Conservation (phyloP, 2,113 vertebrate species). For the Silurus asotus region DNA sequence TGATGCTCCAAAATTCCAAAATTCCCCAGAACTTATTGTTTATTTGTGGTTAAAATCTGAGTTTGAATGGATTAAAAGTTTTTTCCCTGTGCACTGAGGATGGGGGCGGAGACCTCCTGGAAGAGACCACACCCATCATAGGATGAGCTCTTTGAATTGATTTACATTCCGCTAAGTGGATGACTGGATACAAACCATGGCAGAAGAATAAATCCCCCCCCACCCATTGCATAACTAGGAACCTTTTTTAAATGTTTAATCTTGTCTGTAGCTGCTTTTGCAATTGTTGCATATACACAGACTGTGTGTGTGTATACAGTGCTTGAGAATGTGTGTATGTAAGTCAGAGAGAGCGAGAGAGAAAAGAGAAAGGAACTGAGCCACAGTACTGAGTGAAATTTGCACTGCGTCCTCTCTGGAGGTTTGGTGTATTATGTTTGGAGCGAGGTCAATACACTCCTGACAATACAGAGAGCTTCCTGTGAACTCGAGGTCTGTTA, state of each 20-base stretch:
- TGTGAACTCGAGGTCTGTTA: slow-evolving; percentile 23
- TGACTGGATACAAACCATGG: not conserved
- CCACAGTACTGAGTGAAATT: slow-evolving; percentile 33
- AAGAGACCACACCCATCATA: not conserved
- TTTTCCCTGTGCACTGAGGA: not conserved
- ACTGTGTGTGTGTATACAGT: not conserved
- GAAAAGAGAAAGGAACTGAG: slow-evolving; percentile 14
- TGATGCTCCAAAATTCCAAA: too few relatives aligned
- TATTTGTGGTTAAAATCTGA: not conserved
- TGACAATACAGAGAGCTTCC: slow-evolving; percentile 49
- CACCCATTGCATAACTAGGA: not conserved
- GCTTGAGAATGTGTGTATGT: not conserved
- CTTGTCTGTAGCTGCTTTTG: not conserved
- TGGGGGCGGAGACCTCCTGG: not conserved
- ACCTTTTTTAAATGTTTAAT: not conserved
- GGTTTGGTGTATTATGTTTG: slow-evolving; percentile 44
- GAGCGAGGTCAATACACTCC: slow-evolving; percentile 39
- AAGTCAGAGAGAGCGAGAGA: not conserved
- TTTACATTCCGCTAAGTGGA: not conserved
- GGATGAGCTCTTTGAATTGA: not conserved
- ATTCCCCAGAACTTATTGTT: too few relatives aligned
- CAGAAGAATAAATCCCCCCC: not conserved
- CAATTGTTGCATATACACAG: not conserved
- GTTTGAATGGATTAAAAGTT: not conserved
- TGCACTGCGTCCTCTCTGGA: slow-evolving; percentile 35